phyloP scores from a whole-genome alignment of 2,113 vertebrate genomes.

The Pteronura brasiliensis region DNA sequence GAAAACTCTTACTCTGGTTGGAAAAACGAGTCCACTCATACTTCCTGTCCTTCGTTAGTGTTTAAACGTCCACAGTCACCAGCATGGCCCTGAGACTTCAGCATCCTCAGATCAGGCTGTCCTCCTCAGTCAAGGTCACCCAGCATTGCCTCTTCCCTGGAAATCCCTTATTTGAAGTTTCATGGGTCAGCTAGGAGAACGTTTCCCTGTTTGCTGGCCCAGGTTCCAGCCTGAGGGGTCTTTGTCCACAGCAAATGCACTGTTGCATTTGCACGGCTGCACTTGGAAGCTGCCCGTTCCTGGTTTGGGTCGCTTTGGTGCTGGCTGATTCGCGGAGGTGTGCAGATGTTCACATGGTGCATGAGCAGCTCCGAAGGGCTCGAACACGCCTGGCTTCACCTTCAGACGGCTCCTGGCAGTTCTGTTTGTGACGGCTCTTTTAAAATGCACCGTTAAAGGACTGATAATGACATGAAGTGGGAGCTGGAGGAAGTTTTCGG shows the following conservation, averaged over 20 bases:
- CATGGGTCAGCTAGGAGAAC: accelerated
- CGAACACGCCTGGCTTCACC: accelerated
- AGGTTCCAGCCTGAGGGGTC: neutral
- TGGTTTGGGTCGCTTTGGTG: neutral
- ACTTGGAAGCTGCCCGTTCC: neutral
- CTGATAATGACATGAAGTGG: accelerated
- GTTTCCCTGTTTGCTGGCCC: accelerated
- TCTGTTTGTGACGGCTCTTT: neutral
- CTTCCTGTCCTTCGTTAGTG: accelerated
- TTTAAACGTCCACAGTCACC: accelerated
- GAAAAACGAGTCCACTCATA: neutral
- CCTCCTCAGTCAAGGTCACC: neutral
- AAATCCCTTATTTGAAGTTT: neutral
- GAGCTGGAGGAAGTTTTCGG: accelerated
- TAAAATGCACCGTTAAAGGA: neutral
- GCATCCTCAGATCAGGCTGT: accelerated
- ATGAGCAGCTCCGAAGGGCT: accelerated
- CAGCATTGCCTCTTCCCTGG: accelerated
- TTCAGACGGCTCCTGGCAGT: neutral
- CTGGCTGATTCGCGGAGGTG: neutral
- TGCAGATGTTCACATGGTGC: accelerated
- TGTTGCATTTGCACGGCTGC: neutral
- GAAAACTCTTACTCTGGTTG: neutral
- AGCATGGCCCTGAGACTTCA: accelerated
- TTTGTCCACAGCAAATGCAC: neutral